Percentiles rank a stretch among this genome's conserved stretches.
phyloP scores from a whole-genome alignment of 2,113 vertebrate genomes.

The Microtus richardsoni region DNA sequence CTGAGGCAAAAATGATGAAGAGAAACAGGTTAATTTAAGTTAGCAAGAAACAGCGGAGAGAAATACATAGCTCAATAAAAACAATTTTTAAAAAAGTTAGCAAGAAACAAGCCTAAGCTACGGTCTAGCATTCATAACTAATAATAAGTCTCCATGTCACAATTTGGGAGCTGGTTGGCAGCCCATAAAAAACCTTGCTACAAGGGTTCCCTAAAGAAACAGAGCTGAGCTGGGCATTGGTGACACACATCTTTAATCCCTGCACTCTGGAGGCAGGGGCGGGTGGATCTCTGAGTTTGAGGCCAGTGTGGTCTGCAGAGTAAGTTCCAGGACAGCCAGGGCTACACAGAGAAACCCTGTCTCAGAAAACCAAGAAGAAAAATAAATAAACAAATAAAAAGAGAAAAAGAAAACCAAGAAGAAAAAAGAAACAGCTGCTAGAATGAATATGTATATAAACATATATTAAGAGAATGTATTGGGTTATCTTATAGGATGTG shows the following conservation, averaged over 20 bases:
- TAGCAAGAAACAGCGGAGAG: neutral
- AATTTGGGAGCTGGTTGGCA: neutral
- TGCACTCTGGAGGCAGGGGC: neutral
- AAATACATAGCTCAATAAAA: too few species aligned
- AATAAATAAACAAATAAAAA: too few species aligned
- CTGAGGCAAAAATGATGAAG: neutral
- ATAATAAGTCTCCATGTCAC: neutral
- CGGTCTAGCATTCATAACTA: neutral
- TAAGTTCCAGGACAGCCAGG: neutral
- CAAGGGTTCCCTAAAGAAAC: neutral
- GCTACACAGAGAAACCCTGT: neutral
- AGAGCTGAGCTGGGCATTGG: neutral
- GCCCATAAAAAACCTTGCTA: neutral
- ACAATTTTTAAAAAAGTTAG: neutral
- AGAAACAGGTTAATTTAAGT: neutral
- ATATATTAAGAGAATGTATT: neutral
- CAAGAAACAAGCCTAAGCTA: neutral
- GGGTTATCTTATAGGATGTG: neutral
- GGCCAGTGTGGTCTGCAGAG: neutral
- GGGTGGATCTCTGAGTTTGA: neutral
- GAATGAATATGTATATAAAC: neutral
- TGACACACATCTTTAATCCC: neutral
- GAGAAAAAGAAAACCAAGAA: neutral
- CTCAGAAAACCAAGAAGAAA: neutral
- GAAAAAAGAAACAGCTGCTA: neutral